Conservation (phyloP, 2,113 vertebrate species). For the Nematolebias whitei region DNA sequence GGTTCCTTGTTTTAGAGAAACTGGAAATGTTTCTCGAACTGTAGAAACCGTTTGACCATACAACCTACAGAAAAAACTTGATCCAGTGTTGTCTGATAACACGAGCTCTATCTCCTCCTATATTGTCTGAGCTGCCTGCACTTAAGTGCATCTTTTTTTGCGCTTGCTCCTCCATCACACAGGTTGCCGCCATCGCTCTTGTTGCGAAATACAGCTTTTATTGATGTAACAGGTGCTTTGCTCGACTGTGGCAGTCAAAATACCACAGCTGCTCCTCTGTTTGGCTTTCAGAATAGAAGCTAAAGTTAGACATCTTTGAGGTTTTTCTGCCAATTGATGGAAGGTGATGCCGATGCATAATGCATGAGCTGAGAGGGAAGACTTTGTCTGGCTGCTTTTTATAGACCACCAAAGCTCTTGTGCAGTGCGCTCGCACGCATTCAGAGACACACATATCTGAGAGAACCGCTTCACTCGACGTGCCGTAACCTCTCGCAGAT, state of each 20-base stretch:
- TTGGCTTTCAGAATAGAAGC: conserved; percentile 75
- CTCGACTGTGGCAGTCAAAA: conserved; percentile 73
- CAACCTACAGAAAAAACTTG: conserved; percentile 28
- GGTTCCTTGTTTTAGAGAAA: neutral
- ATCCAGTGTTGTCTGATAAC: conserved; percentile 26
- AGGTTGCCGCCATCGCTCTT: conserved; percentile 60
- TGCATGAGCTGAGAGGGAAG: conserved; percentile 96
- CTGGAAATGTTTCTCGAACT: neutral
- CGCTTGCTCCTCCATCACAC: conserved; percentile 55
- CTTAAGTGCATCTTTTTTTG: conserved; percentile 47
- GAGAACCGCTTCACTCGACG: conserved; percentile 72
- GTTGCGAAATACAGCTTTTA: conserved; percentile 70
- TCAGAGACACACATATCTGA: conserved; percentile 16
- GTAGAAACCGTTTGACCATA: conserved; percentile 1
- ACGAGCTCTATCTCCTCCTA: conserved; percentile 9
- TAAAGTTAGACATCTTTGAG: conserved; percentile 93
- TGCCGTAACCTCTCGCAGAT: conserved; percentile 81
- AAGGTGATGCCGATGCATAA: conserved; percentile 94
- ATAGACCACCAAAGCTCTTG: conserved; percentile 81
- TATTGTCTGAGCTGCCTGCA: conserved; percentile 23
- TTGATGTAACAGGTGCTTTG: conserved; percentile 84
- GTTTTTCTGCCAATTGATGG: conserved; percentile 90
- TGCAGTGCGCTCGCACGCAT: conserved; percentile 14
- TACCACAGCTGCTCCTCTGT: conserved; percentile 62
- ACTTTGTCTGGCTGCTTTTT: conserved; percentile 95